Percentiles rank a stretch among this genome's conserved stretches.
Conservation (phyloP, 64 coral and sea anemone species). For the Actinia tenebrosa region DNA sequence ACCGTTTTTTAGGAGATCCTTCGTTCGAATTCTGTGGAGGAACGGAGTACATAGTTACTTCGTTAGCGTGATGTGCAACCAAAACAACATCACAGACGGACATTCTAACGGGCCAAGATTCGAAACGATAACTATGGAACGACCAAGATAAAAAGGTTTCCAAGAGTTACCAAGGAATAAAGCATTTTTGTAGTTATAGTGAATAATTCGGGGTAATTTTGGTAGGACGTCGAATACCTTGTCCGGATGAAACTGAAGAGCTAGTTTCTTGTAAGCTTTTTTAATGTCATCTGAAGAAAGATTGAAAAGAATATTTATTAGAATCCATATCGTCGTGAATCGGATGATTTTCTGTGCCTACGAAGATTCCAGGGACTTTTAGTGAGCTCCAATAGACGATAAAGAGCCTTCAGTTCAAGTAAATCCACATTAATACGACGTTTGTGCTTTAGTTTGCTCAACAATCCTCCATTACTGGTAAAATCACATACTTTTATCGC, state of each 20-base stretch:
- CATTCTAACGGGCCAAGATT: background rate
- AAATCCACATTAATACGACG: background rate
- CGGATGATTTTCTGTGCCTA: background rate
- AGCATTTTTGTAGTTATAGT: background rate
- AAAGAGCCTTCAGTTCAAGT: background rate
- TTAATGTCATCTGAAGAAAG: conserved; percentile 89
- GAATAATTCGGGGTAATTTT: background rate
- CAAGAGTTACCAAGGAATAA: background rate
- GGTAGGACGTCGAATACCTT: conserved; percentile 45
- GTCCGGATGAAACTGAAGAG: conserved; percentile 82
- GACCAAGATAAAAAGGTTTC: background rate
- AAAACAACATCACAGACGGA: background rate
- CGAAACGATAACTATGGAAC: background rate
- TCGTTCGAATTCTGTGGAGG: conserved; percentile 37
- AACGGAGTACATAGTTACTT: conserved; percentile 3
- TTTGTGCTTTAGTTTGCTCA: conserved; percentile 4
- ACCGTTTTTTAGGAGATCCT: conserved; percentile 25
- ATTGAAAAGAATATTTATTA: conserved; percentile 13
- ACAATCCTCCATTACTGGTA: background rate
- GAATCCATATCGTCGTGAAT: background rate
- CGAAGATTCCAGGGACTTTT: background rate
- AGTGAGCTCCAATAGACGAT: background rate
- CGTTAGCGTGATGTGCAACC: background rate
- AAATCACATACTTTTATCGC: conserved; percentile 67
- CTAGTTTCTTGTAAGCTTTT: conserved; percentile 88